Evolutionary conservation across 2,888 invertebrate genomes (phyloP), one percentile per base, ranked within the genome.

Genomic region (Nomada flava): DNA sequence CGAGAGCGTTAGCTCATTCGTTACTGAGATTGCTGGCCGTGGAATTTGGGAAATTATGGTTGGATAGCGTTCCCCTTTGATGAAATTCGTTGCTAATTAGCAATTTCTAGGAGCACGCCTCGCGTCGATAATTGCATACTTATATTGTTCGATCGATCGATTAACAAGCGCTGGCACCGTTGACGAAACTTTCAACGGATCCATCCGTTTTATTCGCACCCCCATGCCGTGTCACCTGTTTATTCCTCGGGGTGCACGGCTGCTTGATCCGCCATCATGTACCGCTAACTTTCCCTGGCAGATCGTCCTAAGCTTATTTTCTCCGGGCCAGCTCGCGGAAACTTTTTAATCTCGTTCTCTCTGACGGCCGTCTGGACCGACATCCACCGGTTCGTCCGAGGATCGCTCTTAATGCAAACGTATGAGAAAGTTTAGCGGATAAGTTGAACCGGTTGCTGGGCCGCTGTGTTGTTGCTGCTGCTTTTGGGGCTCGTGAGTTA

Each of bases 341-440:
- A 74, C 23, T 68, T 68, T 42, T 67, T 68, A 68, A 74, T 74
- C 59, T 52, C 42, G 23, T 74, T 74, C 50, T 1, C 4, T 11
- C 11, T 10, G 47, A 70, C 59, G 26, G 4, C 13, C 53, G 52
- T 15, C 15, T n/a, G 64, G 5, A 50, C 18, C 64, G 15, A 42
- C 13, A n/a, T 4, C 60, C 59, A 55, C 23, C 36, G 20, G 5
- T 20, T 18, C 15, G 18, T 11, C 5, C 3, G 10, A 20, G 20
- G 50, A 11, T 50, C 36, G n/a, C 0, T 5, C 44, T 50, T 47
- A 47, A 60, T 50, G 60, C 60, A 20, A 70, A 60, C 50, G 26
- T 50, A 23, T 10, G 50, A 50, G 23, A 50, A 70, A 70, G 47
- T 29, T 68, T 18, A 4, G 36, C 36, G 9, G 15, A 11, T 2